These are phyloP conservation scores for Tyria jacobaeae DNA, from an alignment of 2,888 invertebrate species.

Conservation along the genomic window DNA sequence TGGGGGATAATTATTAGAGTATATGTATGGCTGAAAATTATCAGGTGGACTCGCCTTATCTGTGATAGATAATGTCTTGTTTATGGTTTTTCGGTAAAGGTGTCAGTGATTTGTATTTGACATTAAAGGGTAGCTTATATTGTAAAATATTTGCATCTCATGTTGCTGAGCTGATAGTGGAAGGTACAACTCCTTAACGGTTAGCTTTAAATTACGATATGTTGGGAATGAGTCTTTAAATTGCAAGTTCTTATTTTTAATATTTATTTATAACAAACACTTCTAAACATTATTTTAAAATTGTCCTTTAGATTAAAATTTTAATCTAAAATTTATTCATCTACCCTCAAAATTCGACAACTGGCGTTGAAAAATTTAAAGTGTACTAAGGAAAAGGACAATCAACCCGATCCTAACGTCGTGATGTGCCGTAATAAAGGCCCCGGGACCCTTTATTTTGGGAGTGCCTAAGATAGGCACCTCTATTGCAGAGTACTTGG, in stretches of 20 bases:
- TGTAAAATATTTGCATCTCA: too few relatives aligned
- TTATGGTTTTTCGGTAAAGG: neutral
- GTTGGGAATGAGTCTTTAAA: too few relatives aligned
- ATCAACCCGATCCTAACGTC: conserved; percentile 28
- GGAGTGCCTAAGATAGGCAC: conserved; percentile 33
- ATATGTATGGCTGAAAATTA: conserved; percentile 3
- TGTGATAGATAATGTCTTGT: neutral
- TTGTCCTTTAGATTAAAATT: neutral
- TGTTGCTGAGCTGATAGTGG: too few relatives aligned
- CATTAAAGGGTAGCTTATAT: too few relatives aligned
- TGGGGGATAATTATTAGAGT: conserved; percentile 7
- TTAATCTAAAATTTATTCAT: neutral
- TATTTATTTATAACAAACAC: too few relatives aligned
- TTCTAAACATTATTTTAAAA: neutral
- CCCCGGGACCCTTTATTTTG: conserved; percentile 40
- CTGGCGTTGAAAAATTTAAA: conserved; percentile 41
- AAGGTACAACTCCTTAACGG: too few relatives aligned
- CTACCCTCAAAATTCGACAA: neutral
- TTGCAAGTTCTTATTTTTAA: too few relatives aligned
- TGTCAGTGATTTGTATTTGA: neutral
- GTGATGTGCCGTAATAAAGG: conserved; percentile 43
- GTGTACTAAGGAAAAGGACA: conserved; percentile 33
- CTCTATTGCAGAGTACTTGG: conserved; percentile 6
- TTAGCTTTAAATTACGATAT: too few relatives aligned
- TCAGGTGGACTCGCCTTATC: neutral